Conservation (phyloP, 1,140 invertebrate species). For the Pseudomyrmex pallidus region DNA sequence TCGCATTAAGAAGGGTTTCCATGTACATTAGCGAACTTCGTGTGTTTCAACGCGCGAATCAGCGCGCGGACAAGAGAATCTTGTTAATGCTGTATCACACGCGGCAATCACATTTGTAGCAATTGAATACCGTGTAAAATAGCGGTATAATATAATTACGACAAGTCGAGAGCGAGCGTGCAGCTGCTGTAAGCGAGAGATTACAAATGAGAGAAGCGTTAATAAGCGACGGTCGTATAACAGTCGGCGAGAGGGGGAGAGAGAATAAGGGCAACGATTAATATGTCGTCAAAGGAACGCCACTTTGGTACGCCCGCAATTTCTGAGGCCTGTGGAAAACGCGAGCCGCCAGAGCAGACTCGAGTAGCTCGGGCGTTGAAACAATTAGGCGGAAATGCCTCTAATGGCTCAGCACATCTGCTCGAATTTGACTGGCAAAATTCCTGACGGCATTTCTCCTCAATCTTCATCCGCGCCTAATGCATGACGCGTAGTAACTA, state of each 20-base stretch:
- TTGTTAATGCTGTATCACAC: constrained; percentile 23
- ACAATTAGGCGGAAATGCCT: constrained; percentile 73
- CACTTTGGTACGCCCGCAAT: constrained; percentile 68
- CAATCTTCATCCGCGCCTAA: constrained; percentile 56
- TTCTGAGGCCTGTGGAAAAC: constrained; percentile 63
- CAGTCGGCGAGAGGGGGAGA: background rate
- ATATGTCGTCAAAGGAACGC: constrained; percentile 70
- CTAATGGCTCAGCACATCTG: constrained; percentile 70
- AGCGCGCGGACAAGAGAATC: constrained; percentile 6
- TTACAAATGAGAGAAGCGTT: constrained; percentile 56
- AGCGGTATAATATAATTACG: constrained; percentile 31
- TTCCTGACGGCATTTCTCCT: constrained; percentile 59
- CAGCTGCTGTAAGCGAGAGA: constrained; percentile 50
- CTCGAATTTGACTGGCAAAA: constrained; percentile 68
- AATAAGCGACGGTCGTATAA: constrained; percentile 32
- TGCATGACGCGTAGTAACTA: constrained; percentile 21
- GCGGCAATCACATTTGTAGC: constrained; percentile 13
- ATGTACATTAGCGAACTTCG: too few species aligned
- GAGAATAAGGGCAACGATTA: constrained; percentile 60
- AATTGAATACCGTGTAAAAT: constrained; percentile 35
- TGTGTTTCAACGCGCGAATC: background rate
- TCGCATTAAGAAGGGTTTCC: constrained; percentile 4
- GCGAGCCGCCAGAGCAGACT: constrained; percentile 24
- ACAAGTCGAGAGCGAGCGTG: background rate
- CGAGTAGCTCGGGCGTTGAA: constrained; percentile 59